Percentiles rank a stretch among this genome's conserved stretches.
Evolutionary conservation across 2,888 invertebrate genomes (phyloP).

Genomic region (Phaonia tiefii): DNA sequence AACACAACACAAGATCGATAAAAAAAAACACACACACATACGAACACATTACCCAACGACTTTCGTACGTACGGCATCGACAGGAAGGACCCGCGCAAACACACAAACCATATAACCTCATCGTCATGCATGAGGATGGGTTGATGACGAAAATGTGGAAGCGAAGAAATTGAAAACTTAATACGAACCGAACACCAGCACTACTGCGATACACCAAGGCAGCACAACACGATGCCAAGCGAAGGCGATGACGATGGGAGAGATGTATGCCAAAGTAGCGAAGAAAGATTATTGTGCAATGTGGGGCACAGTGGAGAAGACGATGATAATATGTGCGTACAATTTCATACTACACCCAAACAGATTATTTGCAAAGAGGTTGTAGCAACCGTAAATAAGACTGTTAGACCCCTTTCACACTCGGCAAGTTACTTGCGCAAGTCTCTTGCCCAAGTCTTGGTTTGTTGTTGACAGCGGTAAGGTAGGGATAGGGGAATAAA

Average conservation of each 20-base stretch:
- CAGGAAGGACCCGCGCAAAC: constrained; percentile 17
- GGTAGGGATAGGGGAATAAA: too few relatives aligned
- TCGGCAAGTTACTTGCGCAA: too few relatives aligned
- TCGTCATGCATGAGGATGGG: not conserved
- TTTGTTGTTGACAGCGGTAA: too few relatives aligned
- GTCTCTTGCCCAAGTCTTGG: too few relatives aligned
- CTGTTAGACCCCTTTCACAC: too few relatives aligned
- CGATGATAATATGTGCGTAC: too few relatives aligned
- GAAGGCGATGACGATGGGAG: not conserved
- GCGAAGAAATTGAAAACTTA: constrained; percentile 18
- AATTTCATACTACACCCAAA: too few relatives aligned
- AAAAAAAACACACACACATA: constrained; percentile 44
- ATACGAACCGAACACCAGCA: constrained; percentile 9
- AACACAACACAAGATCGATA: constrained; percentile 64
- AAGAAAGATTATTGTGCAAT: constrained; percentile 1
- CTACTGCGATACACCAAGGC: too few relatives aligned
- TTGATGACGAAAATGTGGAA: constrained; percentile 9
- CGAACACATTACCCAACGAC: constrained; percentile 3
- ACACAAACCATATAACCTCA: too few relatives aligned
- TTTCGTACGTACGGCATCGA: not conserved
- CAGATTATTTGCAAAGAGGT: too few relatives aligned
- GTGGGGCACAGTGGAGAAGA: constrained; percentile 8
- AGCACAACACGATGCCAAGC: too few relatives aligned
- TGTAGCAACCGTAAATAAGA: too few relatives aligned
- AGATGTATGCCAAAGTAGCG: constrained; percentile 14